Evolutionary conservation across 2,797 vertebrate genomes (phyloP), one percentile per base, ranked within the genome.

Genomic region (Rhinatrema bivittatum): DNA sequence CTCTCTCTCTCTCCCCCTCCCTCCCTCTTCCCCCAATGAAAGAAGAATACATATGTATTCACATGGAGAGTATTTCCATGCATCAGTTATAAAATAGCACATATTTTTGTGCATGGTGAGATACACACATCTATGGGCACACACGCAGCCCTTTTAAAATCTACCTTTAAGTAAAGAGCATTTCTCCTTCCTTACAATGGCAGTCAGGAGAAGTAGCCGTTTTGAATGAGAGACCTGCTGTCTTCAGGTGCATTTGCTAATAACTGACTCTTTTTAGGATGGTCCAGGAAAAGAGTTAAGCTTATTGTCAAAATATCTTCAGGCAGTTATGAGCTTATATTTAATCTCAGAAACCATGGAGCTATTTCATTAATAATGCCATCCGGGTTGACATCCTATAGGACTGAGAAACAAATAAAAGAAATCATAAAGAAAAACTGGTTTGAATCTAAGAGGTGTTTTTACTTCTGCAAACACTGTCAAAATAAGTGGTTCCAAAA

Each of bases 341-440:
- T n/a, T 9, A 36, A 28, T 6, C 24, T 15, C 36, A 30, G 16
- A 57, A 56, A 20, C 5, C n/a, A 25, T 43, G 47, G 47, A 42
- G 57, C 22, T 6, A 40, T 24, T 20, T 10, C 30, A 10, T 14
- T 16, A 36, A 3, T 27, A 29, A 42, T 35, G 16, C 29, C 10
- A 26, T 12, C 15, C 39, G 43, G 24, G 13, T 43, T 38, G 7
- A 12, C 1, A 35, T 7, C 3, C 21, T 29, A 26, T 24, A 43
- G 47, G 29, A 27, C 37, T 42, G 31, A 39, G 2, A 10, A 15
- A 21, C 32, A 17, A 20, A 16, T 10, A 33, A 25, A 12, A 41
- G 4, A 21, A 4, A 29, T 20, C 15, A 38, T 12, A 38, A 41
- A 38, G 6, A 4, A 44, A 40, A 24, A 28, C 11, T 16, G 5